Percentiles rank a stretch among this genome's conserved stretches.
Evolutionary conservation across 1,140 invertebrate genomes (phyloP).

Genomic region (Fopius arisanus): DNA sequence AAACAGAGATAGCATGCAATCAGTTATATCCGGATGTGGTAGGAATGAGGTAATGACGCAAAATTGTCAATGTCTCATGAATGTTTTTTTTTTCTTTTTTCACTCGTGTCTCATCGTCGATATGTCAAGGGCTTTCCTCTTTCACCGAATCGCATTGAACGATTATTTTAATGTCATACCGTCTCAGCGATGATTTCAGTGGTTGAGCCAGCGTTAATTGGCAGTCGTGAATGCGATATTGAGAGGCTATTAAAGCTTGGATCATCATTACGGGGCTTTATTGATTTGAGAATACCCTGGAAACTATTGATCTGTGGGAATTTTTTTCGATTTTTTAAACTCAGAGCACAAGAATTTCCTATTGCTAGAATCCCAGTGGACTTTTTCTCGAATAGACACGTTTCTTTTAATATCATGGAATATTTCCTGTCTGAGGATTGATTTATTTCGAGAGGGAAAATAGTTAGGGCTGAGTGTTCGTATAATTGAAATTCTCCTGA

Average conservation of each 20-base stretch:
- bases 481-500: too few relatives aligned
- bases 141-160: neutral
- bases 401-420: too few relatives aligned
- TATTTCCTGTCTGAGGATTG: too few relatives aligned
- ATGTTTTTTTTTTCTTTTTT: neutral
- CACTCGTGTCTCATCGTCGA: neutral
- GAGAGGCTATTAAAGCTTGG: neutral
- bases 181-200: neutral
- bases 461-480: too few relatives aligned
- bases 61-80: neutral
- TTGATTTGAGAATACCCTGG: neutral
- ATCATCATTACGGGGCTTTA: neutral
- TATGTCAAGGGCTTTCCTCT: constrained; percentile 8
- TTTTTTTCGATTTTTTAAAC: too few relatives aligned
- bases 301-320: too few relatives aligned
- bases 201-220: neutral
- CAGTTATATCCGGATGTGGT: neutral
- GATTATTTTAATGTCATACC: neutral
- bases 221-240: neutral
- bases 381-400: too few relatives aligned
- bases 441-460: too few relatives aligned
- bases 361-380: too few relatives aligned
- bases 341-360: too few relatives aligned
- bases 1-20: neutral
- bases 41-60: neutral